Conservation (phyloP, 2,113 vertebrate species). For the Syngnathus floridae region DNA sequence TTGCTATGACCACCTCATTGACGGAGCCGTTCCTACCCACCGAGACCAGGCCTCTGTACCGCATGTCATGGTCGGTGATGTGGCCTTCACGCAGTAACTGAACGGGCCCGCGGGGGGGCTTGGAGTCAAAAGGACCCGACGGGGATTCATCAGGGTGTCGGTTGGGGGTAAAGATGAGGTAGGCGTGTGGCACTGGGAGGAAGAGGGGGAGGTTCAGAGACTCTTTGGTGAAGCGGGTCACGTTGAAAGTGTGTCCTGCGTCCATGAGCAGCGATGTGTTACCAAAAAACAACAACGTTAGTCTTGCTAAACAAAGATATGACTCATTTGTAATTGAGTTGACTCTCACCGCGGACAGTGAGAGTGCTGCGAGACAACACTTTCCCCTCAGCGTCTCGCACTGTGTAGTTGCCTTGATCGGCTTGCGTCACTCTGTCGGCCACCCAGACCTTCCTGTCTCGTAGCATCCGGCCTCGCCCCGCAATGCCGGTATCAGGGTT, state of each 20-base stretch:
- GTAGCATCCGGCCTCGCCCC: constrained; percentile 41
- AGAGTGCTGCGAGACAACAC: constrained; percentile 80
- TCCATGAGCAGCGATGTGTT: constrained; percentile 11
- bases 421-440: constrained; percentile 56
- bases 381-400: constrained; percentile 70
- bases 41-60: constrained; percentile 57
- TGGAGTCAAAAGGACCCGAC: constrained; percentile 45
- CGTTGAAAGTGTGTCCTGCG: constrained; percentile 57
- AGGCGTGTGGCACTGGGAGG: constrained; percentile 47
- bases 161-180: constrained; percentile 56
- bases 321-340: not conserved
- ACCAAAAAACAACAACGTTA: not conserved
- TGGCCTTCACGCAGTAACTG: constrained; percentile 58
- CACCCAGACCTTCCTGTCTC: constrained; percentile 50
- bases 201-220: constrained; percentile 62
- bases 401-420: constrained; percentile 78
- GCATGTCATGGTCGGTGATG: constrained; percentile 43
- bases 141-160: constrained; percentile 42
- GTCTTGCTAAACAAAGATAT: not conserved
- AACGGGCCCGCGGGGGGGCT: constrained; percentile 40
- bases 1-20: constrained; percentile 47
- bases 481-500: constrained; percentile 11
- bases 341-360: constrained; percentile 59
- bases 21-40: constrained; percentile 43
- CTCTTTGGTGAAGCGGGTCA: constrained; percentile 59